Evolutionary conservation across 1,140 invertebrate genomes (phyloP).

Genomic region (Diabrotica virgifera): DNA sequence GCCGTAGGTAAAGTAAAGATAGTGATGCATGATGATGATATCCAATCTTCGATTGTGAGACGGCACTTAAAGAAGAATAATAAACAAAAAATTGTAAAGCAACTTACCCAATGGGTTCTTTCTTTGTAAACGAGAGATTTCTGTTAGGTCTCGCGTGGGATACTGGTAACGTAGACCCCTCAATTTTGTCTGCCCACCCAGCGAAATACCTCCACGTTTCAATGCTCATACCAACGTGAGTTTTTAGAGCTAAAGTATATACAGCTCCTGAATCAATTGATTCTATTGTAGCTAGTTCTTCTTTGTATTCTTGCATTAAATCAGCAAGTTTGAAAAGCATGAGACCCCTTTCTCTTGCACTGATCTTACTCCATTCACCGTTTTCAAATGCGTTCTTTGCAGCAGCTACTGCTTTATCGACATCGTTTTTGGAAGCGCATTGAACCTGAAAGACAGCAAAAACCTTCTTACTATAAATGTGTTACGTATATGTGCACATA

Average conservation of each 20-base stretch:
- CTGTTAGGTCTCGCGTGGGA: conserved; percentile 84
- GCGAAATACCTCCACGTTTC: conserved; percentile 91
- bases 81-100: too few species aligned
- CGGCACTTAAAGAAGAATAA: too few species aligned
- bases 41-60: too few species aligned
- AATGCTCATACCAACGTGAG: conserved; percentile 91
- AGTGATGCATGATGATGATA: too few species aligned
- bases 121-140: conserved; percentile 83
- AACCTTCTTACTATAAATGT: not conserved
- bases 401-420: conserved; percentile 81
- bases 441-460: conserved; percentile 57
- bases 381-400: conserved; percentile 84
- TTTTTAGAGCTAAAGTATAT: conserved; percentile 92
- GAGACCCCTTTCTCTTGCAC: conserved; percentile 74
- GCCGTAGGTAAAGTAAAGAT: too few species aligned
- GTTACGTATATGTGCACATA: not conserved
- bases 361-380: conserved; percentile 87
- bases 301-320: conserved; percentile 89
- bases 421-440: conserved; percentile 73
- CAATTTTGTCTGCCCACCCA: conserved; percentile 93
- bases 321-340: conserved; percentile 83
- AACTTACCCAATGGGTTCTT: conserved; percentile 79
- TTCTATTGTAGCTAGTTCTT: conserved; percentile 92
- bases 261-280: conserved; percentile 91
- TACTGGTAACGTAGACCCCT: conserved; percentile 88